These are phyloP conservation scores for Tortrix viridana DNA, from an alignment of 2,888 invertebrate genomes.

Conservation along the genomic window DNA sequence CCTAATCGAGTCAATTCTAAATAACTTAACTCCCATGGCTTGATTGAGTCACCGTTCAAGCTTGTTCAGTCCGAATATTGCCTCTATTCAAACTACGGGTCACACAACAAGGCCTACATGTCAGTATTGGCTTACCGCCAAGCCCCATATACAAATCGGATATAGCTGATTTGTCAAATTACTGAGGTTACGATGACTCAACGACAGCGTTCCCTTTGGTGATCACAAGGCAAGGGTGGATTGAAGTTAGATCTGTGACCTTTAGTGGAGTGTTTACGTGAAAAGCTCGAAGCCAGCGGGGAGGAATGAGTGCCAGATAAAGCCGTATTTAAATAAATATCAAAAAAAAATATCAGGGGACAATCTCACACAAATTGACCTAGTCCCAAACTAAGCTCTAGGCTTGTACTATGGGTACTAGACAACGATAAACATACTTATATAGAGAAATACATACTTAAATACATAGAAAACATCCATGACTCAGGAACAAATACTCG, in stretches of 20 bases:
- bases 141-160: slow-evolving; percentile 18
- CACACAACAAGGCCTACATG: slow-evolving; percentile 1
- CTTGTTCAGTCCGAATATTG: neutral
- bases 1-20: neutral
- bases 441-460: too few species aligned
- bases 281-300: neutral
- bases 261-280: slow-evolving; percentile 35
- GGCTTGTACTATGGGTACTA: too few species aligned
- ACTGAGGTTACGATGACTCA: too few species aligned
- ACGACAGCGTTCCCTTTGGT: too few species aligned
- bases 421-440: too few species aligned
- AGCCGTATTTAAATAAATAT: slow-evolving; percentile 20
- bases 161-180: slow-evolving; percentile 3
- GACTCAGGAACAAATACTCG: too few species aligned
- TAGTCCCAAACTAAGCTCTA: too few species aligned
- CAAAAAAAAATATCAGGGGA: too few species aligned
- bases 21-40: neutral
- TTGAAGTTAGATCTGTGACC: slow-evolving; percentile 20
- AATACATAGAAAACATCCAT: too few species aligned
- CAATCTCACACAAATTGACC: too few species aligned
- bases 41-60: neutral
- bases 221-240: too few species aligned
- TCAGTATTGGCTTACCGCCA: slow-evolving; percentile 24
- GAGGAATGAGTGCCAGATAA: slow-evolving; percentile 48
- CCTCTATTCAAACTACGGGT: slow-evolving; percentile 3